A percentile compares a stretch with the other conserved stretches of the same genome.
These are phyloP conservation scores for Furcula furcula DNA, from an alignment of 2,888 invertebrate species.

Conservation along the genomic window DNA sequence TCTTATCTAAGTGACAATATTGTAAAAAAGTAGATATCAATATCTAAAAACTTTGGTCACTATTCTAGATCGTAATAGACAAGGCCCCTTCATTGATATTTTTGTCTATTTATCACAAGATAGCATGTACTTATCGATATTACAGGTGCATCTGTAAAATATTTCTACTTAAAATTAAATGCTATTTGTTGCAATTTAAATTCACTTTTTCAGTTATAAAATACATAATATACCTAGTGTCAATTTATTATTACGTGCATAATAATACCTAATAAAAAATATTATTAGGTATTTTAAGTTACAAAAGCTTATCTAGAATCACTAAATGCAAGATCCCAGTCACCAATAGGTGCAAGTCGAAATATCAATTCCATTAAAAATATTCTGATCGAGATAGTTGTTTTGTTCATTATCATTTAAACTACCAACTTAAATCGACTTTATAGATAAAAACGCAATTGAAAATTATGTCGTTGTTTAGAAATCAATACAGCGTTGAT, in stretches of 20 bases:
- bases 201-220: constrained; percentile 9
- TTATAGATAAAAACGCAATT: no score
- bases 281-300: constrained; percentile 22
- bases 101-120: constrained; percentile 26
- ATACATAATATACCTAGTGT: constrained; percentile 9
- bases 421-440: neutral
- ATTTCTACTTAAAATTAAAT: constrained; percentile 18
- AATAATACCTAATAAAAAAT: neutral
- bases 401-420: constrained; percentile 16
- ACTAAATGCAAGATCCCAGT: constrained; percentile 42
- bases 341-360: constrained; percentile 12
- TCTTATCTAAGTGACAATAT: constrained; percentile 9
- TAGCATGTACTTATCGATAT: constrained; percentile 24
- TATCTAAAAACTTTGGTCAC: constrained; percentile 11
- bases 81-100: constrained; percentile 31
- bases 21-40: constrained; percentile 14
- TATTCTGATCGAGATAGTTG: constrained; percentile 6
- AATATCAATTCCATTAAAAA: constrained; percentile 10
- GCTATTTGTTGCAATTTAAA: constrained; percentile 14
- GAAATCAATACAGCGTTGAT: no score
- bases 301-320: constrained; percentile 25
- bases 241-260: constrained; percentile 4
- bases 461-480: no score
- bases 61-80: constrained; percentile 17
- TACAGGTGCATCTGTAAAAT: constrained; percentile 20